phyloP scores from a whole-genome alignment of 2,113 vertebrate genomes.

The Malurus melanocephalus region DNA sequence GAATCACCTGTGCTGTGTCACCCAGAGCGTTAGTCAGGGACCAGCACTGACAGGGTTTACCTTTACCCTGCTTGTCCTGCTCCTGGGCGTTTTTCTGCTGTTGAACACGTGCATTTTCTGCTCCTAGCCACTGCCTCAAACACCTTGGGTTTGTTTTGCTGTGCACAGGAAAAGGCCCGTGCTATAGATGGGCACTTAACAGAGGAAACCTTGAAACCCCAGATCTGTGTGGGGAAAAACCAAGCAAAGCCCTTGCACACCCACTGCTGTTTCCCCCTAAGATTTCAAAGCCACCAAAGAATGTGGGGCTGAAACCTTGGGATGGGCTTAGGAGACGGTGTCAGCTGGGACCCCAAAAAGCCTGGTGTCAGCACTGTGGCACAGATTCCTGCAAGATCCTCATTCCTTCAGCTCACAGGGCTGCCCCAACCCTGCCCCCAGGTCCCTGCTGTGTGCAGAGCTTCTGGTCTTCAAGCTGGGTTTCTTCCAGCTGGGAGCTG shows the following conservation, averaged over 20 bases:
- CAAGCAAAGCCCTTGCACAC: not conserved
- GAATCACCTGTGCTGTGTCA: not conserved
- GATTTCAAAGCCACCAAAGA: not conserved
- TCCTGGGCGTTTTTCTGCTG: not conserved
- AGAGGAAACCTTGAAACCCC: not conserved
- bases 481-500: not conserved
- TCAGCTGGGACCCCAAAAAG: not conserved
- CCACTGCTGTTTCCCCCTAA: not conserved
- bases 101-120: not conserved
- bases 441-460: not conserved
- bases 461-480: not conserved
- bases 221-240: not conserved
- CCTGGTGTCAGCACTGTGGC: fast-evolving
- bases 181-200: not conserved
- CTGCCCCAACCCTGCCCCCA: not conserved
- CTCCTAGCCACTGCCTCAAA: not conserved
- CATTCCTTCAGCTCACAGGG: fast-evolving
- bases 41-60: not conserved
- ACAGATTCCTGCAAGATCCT: not conserved
- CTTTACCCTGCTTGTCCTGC: not conserved
- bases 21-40: not conserved
- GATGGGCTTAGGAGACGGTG: not conserved
- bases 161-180: not conserved
- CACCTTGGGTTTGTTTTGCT: not conserved
- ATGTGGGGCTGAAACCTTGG: not conserved